These are phyloP conservation scores for Brenthis hecate DNA, from an alignment of 2,888 invertebrate genomes.

Conservation along the genomic window DNA sequence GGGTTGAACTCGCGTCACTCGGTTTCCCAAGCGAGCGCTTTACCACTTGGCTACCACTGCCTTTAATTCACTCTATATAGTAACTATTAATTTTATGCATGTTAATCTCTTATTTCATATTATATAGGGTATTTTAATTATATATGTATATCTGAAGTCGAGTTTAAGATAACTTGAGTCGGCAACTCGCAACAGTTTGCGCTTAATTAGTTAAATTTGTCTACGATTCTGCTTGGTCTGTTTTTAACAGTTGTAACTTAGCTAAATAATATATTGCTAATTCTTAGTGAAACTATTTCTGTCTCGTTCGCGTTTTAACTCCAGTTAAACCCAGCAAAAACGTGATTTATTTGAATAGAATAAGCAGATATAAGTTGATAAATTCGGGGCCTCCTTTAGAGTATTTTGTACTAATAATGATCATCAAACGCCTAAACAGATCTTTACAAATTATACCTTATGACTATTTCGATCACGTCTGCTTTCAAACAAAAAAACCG, in stretches of 20 bases:
- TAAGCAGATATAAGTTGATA: neutral
- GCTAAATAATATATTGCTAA: slow-evolving; percentile 32
- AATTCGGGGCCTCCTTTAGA: neutral
- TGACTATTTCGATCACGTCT: too few relatives aligned
- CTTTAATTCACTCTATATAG: too few relatives aligned
- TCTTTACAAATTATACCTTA: too few relatives aligned
- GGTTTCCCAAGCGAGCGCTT: too few relatives aligned
- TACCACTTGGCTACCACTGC: too few relatives aligned
- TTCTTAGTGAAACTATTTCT: slow-evolving; percentile 19
- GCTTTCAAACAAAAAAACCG: too few relatives aligned
- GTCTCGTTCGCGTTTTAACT: slow-evolving; percentile 6
- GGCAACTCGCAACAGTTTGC: slow-evolving; percentile 36
- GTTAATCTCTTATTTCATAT: too few relatives aligned
- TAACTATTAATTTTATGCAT: too few relatives aligned
- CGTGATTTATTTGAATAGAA: neutral
- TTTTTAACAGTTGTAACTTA: slow-evolving; percentile 31
- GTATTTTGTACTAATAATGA: too few relatives aligned
- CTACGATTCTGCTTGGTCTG: slow-evolving; percentile 25
- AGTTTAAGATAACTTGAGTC: slow-evolving; percentile 28
- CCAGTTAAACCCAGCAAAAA: neutral
- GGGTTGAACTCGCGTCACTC: too few relatives aligned
- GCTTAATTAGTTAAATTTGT: slow-evolving; percentile 42
- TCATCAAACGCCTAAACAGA: too few relatives aligned
- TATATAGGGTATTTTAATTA: neutral
- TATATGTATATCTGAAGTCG: slow-evolving; percentile 1